Percentiles rank a stretch among this genome's conserved stretches.
phyloP scores from a whole-genome alignment of 2,113 vertebrate species.

The Numida meleagris region DNA sequence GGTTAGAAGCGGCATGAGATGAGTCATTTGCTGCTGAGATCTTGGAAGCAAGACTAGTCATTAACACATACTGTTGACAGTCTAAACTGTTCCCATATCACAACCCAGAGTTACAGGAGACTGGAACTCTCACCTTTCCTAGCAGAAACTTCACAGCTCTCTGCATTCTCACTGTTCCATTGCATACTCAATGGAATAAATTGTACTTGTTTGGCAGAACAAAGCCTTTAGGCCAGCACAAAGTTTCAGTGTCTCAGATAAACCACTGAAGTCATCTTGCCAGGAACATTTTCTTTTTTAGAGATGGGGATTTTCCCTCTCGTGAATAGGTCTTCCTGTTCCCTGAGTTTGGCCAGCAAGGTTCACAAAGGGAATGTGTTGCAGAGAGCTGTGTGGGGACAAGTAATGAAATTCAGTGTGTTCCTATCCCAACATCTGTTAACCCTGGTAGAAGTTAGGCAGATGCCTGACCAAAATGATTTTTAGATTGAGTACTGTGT shows the following conservation, averaged over 20 bases:
- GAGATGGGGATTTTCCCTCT: not conserved
- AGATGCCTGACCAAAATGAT: not conserved
- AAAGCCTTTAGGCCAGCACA: not conserved
- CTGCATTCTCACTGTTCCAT: not conserved
- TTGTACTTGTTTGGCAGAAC: not conserved
- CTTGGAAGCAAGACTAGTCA: not conserved
- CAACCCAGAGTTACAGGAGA: not conserved
- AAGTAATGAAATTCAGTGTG: not conserved
- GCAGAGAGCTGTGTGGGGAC: not conserved
- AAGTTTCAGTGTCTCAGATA: not conserved
- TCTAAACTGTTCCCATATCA: not conserved
- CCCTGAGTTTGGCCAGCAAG: not conserved
- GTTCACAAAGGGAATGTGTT: not conserved
- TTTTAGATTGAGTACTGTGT: not conserved
- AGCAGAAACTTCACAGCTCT: not conserved
- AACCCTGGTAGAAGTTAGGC: not conserved
- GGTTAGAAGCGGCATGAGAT: not conserved
- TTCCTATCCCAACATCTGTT: not conserved
- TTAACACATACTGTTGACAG: not conserved
- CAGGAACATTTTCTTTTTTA: not conserved
- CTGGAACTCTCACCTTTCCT: not conserved
- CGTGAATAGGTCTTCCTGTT: not conserved
- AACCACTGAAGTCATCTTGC: constrained; percentile 18
- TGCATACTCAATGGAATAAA: constrained; percentile 1
- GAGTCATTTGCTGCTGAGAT: constrained; percentile 15